Conservation (phyloP, 2,888 invertebrate species). For the Fragum whitleyi region DNA sequence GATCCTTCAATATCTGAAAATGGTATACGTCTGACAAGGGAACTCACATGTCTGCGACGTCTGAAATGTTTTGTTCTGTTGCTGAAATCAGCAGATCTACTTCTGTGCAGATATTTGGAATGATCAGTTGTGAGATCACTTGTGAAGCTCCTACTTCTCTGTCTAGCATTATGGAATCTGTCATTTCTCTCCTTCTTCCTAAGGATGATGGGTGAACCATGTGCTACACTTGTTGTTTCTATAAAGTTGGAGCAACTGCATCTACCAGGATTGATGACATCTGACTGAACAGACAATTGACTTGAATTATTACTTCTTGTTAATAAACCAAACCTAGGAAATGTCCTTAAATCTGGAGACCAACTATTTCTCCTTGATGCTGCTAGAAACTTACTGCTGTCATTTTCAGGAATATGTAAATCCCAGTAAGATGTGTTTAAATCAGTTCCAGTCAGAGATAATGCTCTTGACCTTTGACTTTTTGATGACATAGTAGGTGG, state of each 20-base stretch:
- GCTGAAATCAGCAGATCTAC: slow-evolving; percentile 41
- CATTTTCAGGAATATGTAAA: slow-evolving; percentile 20
- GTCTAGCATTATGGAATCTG: not conserved
- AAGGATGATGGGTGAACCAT: not conserved
- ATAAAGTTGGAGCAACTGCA: not conserved
- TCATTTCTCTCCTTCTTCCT: not conserved
- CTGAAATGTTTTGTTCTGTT: slow-evolving; percentile 3
- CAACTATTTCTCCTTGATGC: slow-evolving; percentile 9
- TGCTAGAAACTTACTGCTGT: not conserved
- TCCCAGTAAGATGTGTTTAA: slow-evolving; percentile 43
- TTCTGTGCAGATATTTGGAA: slow-evolving; percentile 30
- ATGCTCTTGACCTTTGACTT: not conserved
- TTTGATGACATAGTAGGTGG: no score
- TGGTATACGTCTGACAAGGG: slow-evolving; percentile 6
- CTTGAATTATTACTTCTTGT: not conserved
- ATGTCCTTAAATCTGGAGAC: not conserved
- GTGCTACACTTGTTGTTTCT: not conserved
- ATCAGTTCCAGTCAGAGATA: not conserved
- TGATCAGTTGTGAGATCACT: not conserved
- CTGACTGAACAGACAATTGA: not conserved
- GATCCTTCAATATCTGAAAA: slow-evolving; percentile 56
- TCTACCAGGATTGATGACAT: not conserved
- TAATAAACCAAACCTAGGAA: not conserved
- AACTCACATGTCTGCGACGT: slow-evolving; percentile 21
- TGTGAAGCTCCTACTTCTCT: slow-evolving; percentile 11